Conservation (phyloP, 2,797 vertebrate genomes). For the Australoheros facetus region DNA sequence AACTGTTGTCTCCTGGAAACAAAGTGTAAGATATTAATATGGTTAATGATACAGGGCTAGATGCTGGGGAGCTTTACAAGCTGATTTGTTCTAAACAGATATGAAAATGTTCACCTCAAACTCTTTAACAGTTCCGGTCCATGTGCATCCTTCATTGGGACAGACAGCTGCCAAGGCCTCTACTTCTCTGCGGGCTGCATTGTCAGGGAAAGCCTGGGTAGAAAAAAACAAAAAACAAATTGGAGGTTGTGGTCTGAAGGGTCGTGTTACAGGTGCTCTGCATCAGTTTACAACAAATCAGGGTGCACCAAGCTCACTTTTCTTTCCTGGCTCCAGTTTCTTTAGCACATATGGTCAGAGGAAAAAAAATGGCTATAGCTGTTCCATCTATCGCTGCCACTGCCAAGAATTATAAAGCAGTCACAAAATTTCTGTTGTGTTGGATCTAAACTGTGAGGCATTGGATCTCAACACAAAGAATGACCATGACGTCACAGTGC, state of each 20-base stretch:
- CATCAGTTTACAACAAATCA: slow-evolving; percentile 27
- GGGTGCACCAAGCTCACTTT: slow-evolving; percentile 6
- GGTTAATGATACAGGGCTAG: not conserved
- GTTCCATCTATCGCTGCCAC: not conserved
- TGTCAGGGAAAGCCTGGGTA: slow-evolving; percentile 93
- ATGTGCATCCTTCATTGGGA: slow-evolving; percentile 88
- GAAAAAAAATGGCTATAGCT: not conserved
- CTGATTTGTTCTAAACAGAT: not conserved
- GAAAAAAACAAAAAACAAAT: not conserved
- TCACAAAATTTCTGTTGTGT: not conserved
- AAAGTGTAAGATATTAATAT: not conserved
- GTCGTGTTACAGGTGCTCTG: slow-evolving; percentile 24
- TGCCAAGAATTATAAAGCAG: slow-evolving; percentile 9
- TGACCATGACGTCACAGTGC: not conserved
- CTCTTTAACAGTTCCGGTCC: slow-evolving; percentile 94
- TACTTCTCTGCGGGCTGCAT: slow-evolving; percentile 94
- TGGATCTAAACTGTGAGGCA: not conserved
- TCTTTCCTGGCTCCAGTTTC: slow-evolving; percentile 32
- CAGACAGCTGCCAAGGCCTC: slow-evolving; percentile 92
- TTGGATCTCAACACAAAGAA: slow-evolving; percentile 4
- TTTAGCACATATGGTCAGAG: slow-evolving; percentile 11
- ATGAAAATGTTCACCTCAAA: slow-evolving; percentile 85
- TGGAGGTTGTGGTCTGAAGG: slow-evolving; percentile 8
- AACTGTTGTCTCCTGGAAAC: not conserved
- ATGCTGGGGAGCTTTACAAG: not conserved